Evolutionary conservation across 1,140 invertebrate species (phyloP).

Genomic region (Ectropis grisescens): DNA sequence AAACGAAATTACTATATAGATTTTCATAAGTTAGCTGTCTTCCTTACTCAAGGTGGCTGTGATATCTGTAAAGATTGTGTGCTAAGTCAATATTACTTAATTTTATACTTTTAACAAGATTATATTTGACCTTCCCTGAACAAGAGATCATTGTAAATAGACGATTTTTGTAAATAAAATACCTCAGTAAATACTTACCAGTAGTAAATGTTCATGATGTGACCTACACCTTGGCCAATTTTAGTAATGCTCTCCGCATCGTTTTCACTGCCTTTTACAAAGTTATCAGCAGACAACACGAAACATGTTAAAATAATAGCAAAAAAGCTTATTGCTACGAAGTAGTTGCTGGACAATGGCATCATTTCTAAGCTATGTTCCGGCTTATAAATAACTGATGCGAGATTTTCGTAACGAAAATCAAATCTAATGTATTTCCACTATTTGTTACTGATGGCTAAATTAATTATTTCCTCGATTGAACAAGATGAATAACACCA

Average conservation of each 20-base stretch:
- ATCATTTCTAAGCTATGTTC: constrained; percentile 12
- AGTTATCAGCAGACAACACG: constrained; percentile 33
- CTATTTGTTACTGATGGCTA: no score
- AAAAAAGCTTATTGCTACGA: constrained; percentile 29
- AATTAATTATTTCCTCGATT: no score
- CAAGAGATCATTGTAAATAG: no score
- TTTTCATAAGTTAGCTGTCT: no score
- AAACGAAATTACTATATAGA: constrained; percentile 13
- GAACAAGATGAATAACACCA: no score
- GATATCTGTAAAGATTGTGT: no score
- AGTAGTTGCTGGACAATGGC: constrained; percentile 34
- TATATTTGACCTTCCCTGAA: no score
- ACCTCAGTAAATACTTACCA: constrained; percentile 70
- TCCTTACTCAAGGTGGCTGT: no score
- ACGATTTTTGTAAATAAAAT: no score
- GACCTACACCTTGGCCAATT: constrained; percentile 74
- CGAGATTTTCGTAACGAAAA: neutral
- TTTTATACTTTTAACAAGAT: constrained; percentile 6
- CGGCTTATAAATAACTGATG: neutral
- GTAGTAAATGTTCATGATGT: constrained; percentile 84
- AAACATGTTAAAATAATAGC: constrained; percentile 35
- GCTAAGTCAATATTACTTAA: no score
- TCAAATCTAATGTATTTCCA: constrained; percentile 1
- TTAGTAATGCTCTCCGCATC: constrained; percentile 60
- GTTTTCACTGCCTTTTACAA: constrained; percentile 44